Conservation (phyloP, 2,113 vertebrate species). For the Nothoprocta pentlandii region DNA sequence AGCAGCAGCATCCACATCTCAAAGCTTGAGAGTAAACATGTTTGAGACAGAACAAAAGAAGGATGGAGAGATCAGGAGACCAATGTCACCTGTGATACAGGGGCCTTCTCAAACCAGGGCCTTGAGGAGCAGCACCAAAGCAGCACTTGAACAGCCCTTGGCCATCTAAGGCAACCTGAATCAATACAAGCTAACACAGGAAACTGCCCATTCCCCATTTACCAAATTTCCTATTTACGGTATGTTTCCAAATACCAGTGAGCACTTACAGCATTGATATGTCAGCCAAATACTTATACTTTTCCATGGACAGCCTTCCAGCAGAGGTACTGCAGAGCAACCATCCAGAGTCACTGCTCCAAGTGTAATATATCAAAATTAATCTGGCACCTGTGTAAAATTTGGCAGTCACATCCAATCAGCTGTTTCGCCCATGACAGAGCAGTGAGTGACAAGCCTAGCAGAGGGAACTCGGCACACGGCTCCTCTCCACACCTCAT, state of each 20-base stretch:
- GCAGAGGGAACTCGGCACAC: slow-evolving; percentile 2
- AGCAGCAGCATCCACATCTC: not conserved
- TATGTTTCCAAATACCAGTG: slow-evolving; percentile 22
- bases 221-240: not conserved
- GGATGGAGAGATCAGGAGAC: not conserved
- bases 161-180: not conserved
- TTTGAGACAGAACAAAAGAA: not conserved
- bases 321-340: slow-evolving; percentile 29
- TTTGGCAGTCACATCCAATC: slow-evolving; percentile 77
- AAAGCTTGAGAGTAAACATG: not conserved
- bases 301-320: slow-evolving; percentile 56
- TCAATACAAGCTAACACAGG: not conserved
- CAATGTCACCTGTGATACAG: not conserved
- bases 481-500: slow-evolving; percentile 61
- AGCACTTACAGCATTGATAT: slow-evolving; percentile 21
- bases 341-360: slow-evolving; percentile 40
- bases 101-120: not conserved
- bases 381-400: slow-evolving; percentile 73
- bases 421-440: slow-evolving; percentile 40
- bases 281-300: slow-evolving; percentile 38
- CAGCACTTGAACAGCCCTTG: not conserved
- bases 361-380: slow-evolving; percentile 70
- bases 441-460: slow-evolving; percentile 65
- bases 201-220: not conserved
- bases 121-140: not conserved